These are phyloP conservation scores for Poeciliopsis gracilis DNA, from an alignment of 2,797 vertebrate genomes.

Conservation along the genomic window DNA sequence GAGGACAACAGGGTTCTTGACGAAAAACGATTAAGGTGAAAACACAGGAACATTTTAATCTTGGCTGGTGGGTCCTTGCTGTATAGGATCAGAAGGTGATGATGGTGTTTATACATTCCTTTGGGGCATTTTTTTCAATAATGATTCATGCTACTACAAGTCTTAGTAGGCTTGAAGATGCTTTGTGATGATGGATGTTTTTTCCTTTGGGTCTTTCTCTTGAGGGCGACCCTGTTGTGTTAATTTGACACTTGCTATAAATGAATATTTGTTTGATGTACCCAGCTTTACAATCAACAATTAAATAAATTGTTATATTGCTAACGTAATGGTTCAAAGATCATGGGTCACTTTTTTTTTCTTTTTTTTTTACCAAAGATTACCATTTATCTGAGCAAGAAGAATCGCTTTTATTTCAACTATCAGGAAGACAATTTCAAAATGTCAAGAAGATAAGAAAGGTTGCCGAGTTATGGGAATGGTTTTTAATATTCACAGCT, in stretches of 20 bases:
- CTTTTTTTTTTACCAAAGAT: not conserved
- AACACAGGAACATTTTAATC: not conserved
- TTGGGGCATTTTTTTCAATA: not conserved
- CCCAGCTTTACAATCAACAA: not conserved
- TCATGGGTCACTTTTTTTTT: not conserved
- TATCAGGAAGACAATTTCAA: not conserved
- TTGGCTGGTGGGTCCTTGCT: not conserved
- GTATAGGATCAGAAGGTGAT: not conserved
- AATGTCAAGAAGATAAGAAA: not conserved
- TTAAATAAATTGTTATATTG: not conserved
- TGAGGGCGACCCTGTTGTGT: not conserved
- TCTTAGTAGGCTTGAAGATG: not conserved
- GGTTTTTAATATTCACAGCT: not conserved
- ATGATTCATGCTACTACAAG: not conserved
- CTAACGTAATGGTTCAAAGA: not conserved
- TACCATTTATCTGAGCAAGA: not conserved
- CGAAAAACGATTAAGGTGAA: not conserved
- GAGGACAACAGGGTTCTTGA: not conserved
- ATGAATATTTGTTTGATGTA: not conserved
- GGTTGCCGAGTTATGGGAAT: not conserved
- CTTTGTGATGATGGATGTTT: not conserved
- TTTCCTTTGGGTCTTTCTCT: not conserved
- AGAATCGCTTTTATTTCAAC: not conserved
- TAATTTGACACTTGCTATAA: not conserved
- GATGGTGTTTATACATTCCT: not conserved